phyloP scores from a whole-genome alignment of 2,888 invertebrate species.

The Caenorhabditis macrosperma region DNA sequence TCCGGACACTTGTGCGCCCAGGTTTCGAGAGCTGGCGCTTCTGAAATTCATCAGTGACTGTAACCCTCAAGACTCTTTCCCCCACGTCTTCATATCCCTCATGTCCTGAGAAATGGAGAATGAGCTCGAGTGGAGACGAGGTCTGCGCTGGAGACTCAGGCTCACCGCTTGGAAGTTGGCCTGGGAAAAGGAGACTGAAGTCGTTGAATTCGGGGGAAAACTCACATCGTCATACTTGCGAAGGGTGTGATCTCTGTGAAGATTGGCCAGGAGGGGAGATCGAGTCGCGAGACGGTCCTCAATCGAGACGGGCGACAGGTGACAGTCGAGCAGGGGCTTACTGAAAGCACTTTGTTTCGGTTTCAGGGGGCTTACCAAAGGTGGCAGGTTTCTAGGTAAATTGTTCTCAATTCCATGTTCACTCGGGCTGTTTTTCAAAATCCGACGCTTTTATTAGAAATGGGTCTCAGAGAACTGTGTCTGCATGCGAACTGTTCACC shows the following conservation, averaged over 20 bases:
- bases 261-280: slow-evolving; percentile 62
- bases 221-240: slow-evolving; percentile 69
- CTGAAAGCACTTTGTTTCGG: slow-evolving; percentile 24
- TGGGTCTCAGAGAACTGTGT: too few relatives aligned
- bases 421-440: too few relatives aligned
- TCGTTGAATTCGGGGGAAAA: background rate
- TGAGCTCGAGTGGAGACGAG: slow-evolving; percentile 65
- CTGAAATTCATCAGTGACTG: slow-evolving; percentile 13
- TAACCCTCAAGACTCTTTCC: background rate
- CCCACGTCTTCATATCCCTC: slow-evolving; percentile 64
- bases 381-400: too few relatives aligned
- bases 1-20: slow-evolving; percentile 18
- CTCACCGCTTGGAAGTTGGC: slow-evolving; percentile 56
- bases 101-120: slow-evolving; percentile 66
- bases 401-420: too few relatives aligned
- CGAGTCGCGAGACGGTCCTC: slow-evolving; percentile 54
- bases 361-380: too few relatives aligned
- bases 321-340: slow-evolving; percentile 31
- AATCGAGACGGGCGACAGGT: slow-evolving; percentile 41
- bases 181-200: slow-evolving; percentile 26
- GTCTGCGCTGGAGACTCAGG: slow-evolving; percentile 56
- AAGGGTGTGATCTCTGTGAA: slow-evolving; percentile 65
- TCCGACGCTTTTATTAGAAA: too few relatives aligned
- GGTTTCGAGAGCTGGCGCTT: slow-evolving; percentile 35
- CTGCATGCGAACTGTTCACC: too few relatives aligned